A percentile compares a stretch with the other conserved stretches of the same genome.
phyloP scores from a whole-genome alignment of 2,113 vertebrate genomes.

The Mustelus asterias region DNA sequence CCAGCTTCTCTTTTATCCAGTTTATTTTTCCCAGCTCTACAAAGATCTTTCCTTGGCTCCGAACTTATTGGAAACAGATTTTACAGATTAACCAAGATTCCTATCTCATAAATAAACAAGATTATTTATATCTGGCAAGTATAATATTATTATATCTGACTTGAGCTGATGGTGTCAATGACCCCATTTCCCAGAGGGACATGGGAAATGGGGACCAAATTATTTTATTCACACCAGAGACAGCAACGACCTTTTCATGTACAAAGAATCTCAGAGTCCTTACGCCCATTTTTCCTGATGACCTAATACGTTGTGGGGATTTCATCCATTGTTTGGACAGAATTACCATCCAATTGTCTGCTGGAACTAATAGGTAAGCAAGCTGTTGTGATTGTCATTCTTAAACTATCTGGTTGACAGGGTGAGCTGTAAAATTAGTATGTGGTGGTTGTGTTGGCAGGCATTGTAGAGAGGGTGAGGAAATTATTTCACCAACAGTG shows the following conservation, averaged over 20 bases:
- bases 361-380: background rate
- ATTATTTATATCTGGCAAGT: slow-evolving; percentile 12
- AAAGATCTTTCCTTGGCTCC: background rate
- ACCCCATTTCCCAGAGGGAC: background rate
- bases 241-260: background rate
- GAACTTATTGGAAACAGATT: background rate
- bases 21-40: background rate
- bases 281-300: background rate
- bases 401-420: background rate
- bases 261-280: background rate
- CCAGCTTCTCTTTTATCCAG: background rate
- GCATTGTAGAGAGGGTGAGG: background rate
- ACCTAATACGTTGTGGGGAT: background rate
- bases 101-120: background rate
- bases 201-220: background rate
- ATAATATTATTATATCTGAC: background rate
- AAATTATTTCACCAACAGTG: background rate
- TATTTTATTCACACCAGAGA: background rate
- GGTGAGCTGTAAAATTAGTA: background rate
- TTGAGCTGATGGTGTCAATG: background rate
- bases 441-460: background rate
- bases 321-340: background rate
- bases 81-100: background rate
- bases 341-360: background rate
- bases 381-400: background rate